Percentiles rank a stretch among this genome's conserved stretches.
phyloP scores from a whole-genome alignment of 2,113 vertebrate genomes.

The Odontesthes bonariensis region DNA sequence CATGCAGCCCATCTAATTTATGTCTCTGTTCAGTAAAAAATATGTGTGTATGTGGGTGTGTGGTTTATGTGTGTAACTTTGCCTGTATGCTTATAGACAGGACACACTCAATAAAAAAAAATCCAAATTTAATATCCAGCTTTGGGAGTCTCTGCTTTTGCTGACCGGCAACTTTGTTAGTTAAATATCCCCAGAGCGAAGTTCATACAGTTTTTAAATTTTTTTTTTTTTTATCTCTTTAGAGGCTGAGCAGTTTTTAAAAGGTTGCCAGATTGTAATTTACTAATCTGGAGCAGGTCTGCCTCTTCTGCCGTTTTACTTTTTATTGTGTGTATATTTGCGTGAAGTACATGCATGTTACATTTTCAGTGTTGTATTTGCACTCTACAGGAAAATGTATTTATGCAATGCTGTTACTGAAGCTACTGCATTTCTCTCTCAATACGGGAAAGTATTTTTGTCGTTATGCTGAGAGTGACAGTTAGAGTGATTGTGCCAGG shows the following conservation, averaged over 20 bases:
- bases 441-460: constrained; percentile 74
- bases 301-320: constrained; percentile 21
- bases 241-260: constrained; percentile 2
- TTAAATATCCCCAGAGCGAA: constrained; percentile 56
- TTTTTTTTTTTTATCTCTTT: constrained; percentile 2
- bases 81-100: constrained; percentile 21
- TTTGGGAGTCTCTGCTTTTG: constrained; percentile 52
- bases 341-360: constrained; percentile 6
- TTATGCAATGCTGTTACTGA: constrained; percentile 40
- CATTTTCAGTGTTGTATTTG: constrained; percentile 19
- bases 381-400: constrained; percentile 16
- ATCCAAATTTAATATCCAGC: constrained; percentile 58
- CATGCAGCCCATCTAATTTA: constrained; percentile 65
- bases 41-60: constrained; percentile 24
- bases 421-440: constrained; percentile 63
- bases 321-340: neutral
- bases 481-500: constrained; percentile 69
- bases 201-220: constrained; percentile 43
- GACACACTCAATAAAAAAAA: constrained; percentile 45
- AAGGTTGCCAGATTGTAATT: constrained; percentile 38
- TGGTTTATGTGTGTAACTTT: constrained; percentile 11
- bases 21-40: constrained; percentile 51
- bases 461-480: constrained; percentile 74
- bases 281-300: constrained; percentile 17
- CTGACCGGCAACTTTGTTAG: constrained; percentile 67